Percentiles rank a stretch among this genome's conserved stretches.
Conservation (phyloP, 2,797 vertebrate species). For the Pipistrellus kuhlii region DNA sequence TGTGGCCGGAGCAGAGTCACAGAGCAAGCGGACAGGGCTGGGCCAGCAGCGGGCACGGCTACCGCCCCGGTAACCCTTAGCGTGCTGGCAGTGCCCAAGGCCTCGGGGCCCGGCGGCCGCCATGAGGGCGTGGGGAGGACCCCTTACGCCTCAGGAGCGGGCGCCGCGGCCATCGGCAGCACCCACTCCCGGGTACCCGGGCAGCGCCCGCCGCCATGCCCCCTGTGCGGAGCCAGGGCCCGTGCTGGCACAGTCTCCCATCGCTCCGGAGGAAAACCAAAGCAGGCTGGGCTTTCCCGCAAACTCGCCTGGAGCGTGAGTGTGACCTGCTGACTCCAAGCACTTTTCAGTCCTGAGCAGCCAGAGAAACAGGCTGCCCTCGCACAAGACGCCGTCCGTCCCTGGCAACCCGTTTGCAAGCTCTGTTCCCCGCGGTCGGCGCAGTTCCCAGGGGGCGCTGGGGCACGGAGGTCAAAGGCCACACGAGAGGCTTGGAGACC, state of each 20-base stretch:
- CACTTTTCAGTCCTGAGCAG: neutral
- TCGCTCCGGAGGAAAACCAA: neutral
- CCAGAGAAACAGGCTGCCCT: neutral
- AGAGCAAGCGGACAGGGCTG: neutral
- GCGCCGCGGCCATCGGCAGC: accelerated
- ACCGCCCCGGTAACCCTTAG: neutral
- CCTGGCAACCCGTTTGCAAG: neutral
- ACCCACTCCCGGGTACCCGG: accelerated
- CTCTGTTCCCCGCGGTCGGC: neutral
- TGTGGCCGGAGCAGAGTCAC: neutral
- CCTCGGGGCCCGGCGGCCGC: neutral
- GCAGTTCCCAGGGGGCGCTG: neutral
- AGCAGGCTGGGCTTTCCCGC: neutral
- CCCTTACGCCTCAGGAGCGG: accelerated
- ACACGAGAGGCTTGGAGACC: neutral
- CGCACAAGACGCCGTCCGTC: neutral
- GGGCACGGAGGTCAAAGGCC: neutral
- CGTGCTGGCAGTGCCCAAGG: accelerated
- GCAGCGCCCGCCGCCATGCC: neutral
- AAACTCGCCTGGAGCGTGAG: neutral
- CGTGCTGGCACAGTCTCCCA: neutral
- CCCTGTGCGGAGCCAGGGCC: accelerated
- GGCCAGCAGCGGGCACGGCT: no score
- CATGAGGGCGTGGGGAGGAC: neutral
- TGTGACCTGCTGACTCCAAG: neutral